Evolutionary conservation across 2,797 vertebrate species (phyloP), one percentile per base, ranked within the genome.

Genomic region (Okamejei kenojei): DNA sequence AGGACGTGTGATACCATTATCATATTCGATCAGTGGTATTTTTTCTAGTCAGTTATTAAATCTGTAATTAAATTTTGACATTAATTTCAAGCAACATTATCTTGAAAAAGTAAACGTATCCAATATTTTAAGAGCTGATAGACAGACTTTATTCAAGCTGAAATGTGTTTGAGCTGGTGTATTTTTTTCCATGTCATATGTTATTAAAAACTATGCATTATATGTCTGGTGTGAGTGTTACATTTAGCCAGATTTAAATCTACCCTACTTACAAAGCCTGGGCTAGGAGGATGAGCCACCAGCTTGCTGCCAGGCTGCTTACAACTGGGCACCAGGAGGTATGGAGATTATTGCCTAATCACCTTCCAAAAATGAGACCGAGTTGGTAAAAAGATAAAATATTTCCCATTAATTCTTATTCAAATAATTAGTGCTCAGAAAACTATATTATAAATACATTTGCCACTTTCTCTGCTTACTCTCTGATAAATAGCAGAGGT

Each of bases 161-260:
- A 92, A 76, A 76, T 54, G 11, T 17, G 35, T 92, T 92, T 92
- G 90, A 92, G 90, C 90, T 92, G 90, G 71, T 92, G 90, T 74
- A 92, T 92, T 76, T 92, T 76, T 92, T 35, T 7, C 79, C 73
- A 92, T 54, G 38, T 68, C 54, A 35, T n/a, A 71, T 23, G 17
- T 73, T 35, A 74, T 74, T 91, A 74, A 29, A 21, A 91, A 74
- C 26, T 17, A 54, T 91, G 54, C 26, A 45, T 26, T 26, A 45
- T 26, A 23, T 73, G 11, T 35, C 38, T 21, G 10, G 65, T 38
- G 2, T 29, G 35, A 54, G 38, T 73, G 71, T 29, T 38, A 15
- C 17, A 23, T 91, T 91, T 74, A 74, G 68, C 21, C 68, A 71
- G 29, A 21, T 74, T 74, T 29, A 91, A 54, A 45, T 73, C 35